Evolutionary conservation across 2,888 invertebrate species (phyloP).

Genomic region (Actias luna): DNA sequence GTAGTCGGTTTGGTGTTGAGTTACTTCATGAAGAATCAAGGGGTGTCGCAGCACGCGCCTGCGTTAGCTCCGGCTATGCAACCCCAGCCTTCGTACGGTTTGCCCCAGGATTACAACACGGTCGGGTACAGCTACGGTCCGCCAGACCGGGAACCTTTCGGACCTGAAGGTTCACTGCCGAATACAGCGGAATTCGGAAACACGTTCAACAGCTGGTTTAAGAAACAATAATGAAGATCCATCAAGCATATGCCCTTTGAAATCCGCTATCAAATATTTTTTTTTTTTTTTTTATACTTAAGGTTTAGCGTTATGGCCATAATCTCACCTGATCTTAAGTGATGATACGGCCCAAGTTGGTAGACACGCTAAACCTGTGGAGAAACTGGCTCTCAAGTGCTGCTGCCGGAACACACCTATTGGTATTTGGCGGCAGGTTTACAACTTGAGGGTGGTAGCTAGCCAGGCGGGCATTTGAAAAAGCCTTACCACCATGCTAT

Average conservation of each 20-base stretch:
- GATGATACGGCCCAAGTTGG: too few species aligned
- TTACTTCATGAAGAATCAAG: constrained; percentile 57
- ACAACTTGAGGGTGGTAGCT: too few species aligned
- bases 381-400: too few species aligned
- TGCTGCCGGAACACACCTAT: too few species aligned
- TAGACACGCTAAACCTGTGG: too few species aligned
- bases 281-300: too few species aligned
- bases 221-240: constrained; percentile 38
- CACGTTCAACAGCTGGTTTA: constrained; percentile 57
- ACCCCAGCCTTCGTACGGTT: constrained; percentile 50
- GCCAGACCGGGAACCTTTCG: constrained; percentile 50
- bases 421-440: too few species aligned
- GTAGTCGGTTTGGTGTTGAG: constrained; percentile 60
- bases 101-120: constrained; percentile 67
- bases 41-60: constrained; percentile 17
- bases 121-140: constrained; percentile 72
- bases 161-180: constrained; percentile 42
- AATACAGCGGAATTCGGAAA: constrained; percentile 53
- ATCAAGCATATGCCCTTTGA: background rate
- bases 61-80: constrained; percentile 21
- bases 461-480: too few species aligned
- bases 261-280: too few species aligned
- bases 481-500: too few species aligned
- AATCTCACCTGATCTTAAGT: too few species aligned
- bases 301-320: too few species aligned